Percentiles rank a stretch among this genome's conserved stretches.
These are phyloP conservation scores for Bombus sibiricus DNA, from an alignment of 1,140 invertebrate genomes.

Conservation along the genomic window DNA sequence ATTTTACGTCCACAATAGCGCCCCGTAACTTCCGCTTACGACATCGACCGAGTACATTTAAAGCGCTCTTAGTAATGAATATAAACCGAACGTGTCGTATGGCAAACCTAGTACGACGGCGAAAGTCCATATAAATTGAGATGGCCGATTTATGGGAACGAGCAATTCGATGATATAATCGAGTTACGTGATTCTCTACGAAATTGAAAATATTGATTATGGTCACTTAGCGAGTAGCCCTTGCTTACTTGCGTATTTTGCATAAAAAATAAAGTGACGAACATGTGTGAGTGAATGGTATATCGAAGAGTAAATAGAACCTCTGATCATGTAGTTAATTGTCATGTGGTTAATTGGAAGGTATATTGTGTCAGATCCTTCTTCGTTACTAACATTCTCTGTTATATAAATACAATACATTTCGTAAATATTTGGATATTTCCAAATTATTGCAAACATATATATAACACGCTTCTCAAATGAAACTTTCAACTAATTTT, in stretches of 20 bases:
- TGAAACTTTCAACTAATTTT: too few relatives aligned
- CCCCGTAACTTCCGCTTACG: constrained; percentile 14
- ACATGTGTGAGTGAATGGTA: neutral
- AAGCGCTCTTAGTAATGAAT: constrained; percentile 27
- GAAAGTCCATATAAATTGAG: constrained; percentile 2
- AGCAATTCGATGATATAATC: constrained; percentile 15
- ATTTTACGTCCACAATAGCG: constrained; percentile 19
- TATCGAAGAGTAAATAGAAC: neutral
- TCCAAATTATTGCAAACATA: neutral
- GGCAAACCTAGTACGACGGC: neutral
- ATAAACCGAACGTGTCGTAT: constrained; percentile 19
- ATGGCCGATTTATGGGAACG: neutral
- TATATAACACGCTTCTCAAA: too few relatives aligned
- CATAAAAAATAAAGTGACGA: too few relatives aligned
- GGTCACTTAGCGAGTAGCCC: neutral
- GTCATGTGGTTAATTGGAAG: neutral
- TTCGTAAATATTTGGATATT: too few relatives aligned
- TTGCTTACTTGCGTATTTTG: neutral
- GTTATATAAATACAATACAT: too few relatives aligned
- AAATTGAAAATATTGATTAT: neutral
- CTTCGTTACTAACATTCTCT: neutral
- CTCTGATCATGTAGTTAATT: too few relatives aligned
- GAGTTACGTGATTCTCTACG: neutral
- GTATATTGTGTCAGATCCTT: neutral
- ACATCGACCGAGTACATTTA: neutral